Conservation (phyloP, 2,888 invertebrate genomes). For the Harpalus rufipes region DNA sequence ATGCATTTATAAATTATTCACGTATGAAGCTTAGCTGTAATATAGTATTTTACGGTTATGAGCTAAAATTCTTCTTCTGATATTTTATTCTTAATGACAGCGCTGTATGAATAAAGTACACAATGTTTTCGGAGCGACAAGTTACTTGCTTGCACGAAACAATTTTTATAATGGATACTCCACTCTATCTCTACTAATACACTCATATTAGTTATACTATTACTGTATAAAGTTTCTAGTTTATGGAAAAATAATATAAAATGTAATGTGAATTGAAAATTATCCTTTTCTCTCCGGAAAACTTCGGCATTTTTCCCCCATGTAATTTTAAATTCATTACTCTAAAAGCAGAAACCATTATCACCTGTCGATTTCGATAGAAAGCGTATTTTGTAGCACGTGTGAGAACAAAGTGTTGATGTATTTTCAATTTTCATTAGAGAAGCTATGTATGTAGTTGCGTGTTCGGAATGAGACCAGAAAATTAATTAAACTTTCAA, state of each 20-base stretch:
- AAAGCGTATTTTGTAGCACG: constrained; percentile 22
- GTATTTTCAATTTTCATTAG: constrained; percentile 50
- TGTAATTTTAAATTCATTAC: constrained; percentile 57
- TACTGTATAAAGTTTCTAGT: constrained; percentile 20
- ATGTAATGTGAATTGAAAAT: constrained; percentile 27
- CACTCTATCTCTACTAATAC: not conserved
- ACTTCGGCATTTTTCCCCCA: constrained; percentile 12
- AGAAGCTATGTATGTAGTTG: not conserved
- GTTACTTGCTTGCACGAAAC: constrained; percentile 10
- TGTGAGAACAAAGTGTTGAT: constrained; percentile 35
- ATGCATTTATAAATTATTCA: not conserved
- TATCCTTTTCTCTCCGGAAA: not conserved
- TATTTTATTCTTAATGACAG: constrained; percentile 23
- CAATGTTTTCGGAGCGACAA: constrained; percentile 30
- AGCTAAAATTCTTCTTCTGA: not conserved
- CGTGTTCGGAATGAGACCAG: constrained; percentile 12
- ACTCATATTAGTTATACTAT: not conserved
- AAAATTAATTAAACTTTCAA: constrained; percentile 42
- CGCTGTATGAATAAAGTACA: not conserved
- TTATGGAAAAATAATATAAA: constrained; percentile 34
- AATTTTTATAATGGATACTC: constrained; percentile 43
- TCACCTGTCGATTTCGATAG: constrained; percentile 53
- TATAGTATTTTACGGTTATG: not conserved
- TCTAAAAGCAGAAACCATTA: constrained; percentile 48
- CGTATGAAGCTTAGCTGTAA: not conserved